phyloP scores from a whole-genome alignment of 2,113 vertebrate species.

The Corydoras sp. region DNA sequence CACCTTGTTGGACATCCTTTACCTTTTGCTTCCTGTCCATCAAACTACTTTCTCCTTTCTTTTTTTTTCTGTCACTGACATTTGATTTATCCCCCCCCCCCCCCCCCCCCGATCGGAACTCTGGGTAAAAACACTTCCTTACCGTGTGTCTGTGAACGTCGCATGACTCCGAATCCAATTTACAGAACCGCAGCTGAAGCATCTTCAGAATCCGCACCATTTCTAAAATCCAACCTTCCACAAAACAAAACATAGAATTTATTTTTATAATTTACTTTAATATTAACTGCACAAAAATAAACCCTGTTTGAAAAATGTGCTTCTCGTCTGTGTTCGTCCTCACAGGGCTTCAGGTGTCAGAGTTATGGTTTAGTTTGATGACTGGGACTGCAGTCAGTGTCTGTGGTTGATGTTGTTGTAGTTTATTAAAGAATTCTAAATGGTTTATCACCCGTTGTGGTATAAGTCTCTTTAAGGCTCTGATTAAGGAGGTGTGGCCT shows the following conservation, averaged over 20 bases:
- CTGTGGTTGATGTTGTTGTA: background rate
- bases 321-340: too few species aligned
- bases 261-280: too few species aligned
- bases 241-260: too few species aligned
- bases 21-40: background rate
- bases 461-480: background rate
- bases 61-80: conserved; percentile 82
- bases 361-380: too few species aligned
- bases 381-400: too few species aligned
- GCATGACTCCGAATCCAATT: too few species aligned
- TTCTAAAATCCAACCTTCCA: too few species aligned
- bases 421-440: background rate
- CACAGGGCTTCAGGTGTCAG: too few species aligned
- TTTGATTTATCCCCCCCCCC: conserved; percentile 93
- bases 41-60: background rate
- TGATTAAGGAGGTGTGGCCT: background rate
- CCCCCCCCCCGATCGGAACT: background rate
- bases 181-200: too few species aligned
- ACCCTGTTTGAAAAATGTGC: too few species aligned
- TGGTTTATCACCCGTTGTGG: background rate
- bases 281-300: too few species aligned
- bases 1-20: conserved; percentile 98
- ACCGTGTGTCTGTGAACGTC: background rate
- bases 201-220: too few species aligned
- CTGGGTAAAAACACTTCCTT: background rate